Evolutionary conservation across 2,888 invertebrate species (phyloP), one percentile per base, ranked within the genome.

Genomic region (Cremastobaeus sp.): DNA sequence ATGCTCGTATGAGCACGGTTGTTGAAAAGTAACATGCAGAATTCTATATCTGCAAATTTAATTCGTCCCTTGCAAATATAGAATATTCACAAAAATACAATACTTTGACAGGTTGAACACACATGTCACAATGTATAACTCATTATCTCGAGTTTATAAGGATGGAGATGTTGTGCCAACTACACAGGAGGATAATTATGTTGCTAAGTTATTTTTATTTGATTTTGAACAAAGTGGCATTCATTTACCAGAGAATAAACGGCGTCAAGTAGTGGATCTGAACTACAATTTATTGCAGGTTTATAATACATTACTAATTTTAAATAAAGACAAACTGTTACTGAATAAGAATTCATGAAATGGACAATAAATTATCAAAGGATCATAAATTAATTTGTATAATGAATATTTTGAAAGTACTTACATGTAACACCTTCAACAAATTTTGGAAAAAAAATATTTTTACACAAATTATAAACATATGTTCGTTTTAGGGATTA

Each of bases 151-250:
- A 65, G 95, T 95, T 0, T 91, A 94, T 0, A 89, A 91, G 66
- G 88, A 90, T 2, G 94, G 94, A 0, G 97, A 98, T 79, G 88
- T 90, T 34, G 70, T 90, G 21, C 87, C 90, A 28, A 92, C 92
- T 5, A 91, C 90, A 5, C 91, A 91, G 0, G 92, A 95, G 0
- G 99, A 99, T 85, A 89, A 92, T 64, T 94, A 97, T 84, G 95
- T 99, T 0, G 93, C 95, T 0, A 91, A 93, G 80, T 89, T 99
- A 41, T 98, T 99, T 87, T 89, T 98, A 3, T 96, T 97, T 85
- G 99, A 99, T 88, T 99, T 99, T 88, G 98, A 99, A 85, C 97
- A 98, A 86, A 95, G 96, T 85, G 99, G 99, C 1, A 99, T 99
- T 71, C 98, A 99, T 86, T 89, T 99, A 66, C 91, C 93, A 5